Evolutionary conservation across 2,797 vertebrate species (phyloP).

Genomic region (Melanotaenia boesemani): DNA sequence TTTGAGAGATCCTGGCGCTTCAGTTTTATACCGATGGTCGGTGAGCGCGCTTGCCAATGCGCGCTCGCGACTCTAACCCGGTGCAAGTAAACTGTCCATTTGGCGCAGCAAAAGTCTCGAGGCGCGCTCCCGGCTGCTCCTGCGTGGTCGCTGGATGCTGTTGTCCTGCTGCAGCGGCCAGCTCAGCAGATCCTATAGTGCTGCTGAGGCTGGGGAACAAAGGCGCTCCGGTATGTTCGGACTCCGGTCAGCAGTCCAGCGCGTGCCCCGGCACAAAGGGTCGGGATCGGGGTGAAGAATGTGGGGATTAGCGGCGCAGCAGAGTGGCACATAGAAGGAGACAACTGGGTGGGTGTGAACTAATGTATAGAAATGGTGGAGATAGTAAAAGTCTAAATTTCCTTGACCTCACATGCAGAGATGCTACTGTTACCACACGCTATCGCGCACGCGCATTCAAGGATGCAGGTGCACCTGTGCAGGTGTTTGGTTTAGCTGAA

Average conservation of each 20-base stretch:
- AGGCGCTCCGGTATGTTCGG: slow-evolving; percentile 77
- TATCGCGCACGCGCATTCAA: neutral
- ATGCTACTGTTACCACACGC: neutral
- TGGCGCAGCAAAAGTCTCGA: neutral
- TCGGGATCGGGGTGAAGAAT: slow-evolving; percentile 66
- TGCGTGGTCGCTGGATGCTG: slow-evolving; percentile 26
- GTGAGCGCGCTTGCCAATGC: slow-evolving; percentile 44
- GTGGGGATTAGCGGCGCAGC: slow-evolving; percentile 75
- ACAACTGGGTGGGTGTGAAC: slow-evolving; percentile 4
- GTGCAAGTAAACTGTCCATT: neutral
- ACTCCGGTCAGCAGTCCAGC: slow-evolving; percentile 83
- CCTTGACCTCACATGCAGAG: neutral
- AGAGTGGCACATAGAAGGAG: slow-evolving; percentile 30
- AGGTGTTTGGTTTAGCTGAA: neutral
- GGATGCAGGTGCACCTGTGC: neutral
- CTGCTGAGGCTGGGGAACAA: slow-evolving; percentile 64
- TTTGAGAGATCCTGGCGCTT: slow-evolving; percentile 84
- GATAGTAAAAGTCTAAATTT: slow-evolving; percentile 1
- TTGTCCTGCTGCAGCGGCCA: slow-evolving; percentile 64
- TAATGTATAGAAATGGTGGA: slow-evolving; percentile 10
- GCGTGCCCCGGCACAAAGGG: slow-evolving; percentile 71
- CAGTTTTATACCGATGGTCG: slow-evolving; percentile 82
- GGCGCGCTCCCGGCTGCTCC: slow-evolving; percentile 41
- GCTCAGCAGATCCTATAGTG: slow-evolving; percentile 83
- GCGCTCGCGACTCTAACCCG: slow-evolving; percentile 26